These are phyloP conservation scores for Leptodirus hochenwartii DNA, from an alignment of 2,888 invertebrate species.

Conservation along the genomic window DNA sequence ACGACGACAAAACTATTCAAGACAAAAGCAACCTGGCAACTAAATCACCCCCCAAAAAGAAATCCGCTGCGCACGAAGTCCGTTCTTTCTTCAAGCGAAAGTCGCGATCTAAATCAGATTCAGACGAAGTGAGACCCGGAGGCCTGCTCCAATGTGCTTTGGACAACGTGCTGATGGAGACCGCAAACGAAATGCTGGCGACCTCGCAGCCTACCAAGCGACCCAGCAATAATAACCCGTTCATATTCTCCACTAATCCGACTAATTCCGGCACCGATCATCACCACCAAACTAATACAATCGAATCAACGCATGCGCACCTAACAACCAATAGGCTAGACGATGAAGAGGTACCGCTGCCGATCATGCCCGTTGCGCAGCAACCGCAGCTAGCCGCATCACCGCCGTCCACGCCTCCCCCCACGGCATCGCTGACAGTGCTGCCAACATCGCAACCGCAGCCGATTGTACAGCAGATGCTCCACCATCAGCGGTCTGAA, in stretches of 20 bases:
- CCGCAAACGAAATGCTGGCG: conserved; percentile 26
- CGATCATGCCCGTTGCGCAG: conserved; percentile 24
- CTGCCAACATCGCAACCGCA: conserved; percentile 7
- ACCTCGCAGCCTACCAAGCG: too few relatives aligned
- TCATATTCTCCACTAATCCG: too few relatives aligned
- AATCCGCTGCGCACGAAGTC: neutral
- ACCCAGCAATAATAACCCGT: too few relatives aligned
- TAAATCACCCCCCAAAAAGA: neutral
- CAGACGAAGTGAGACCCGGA: too few relatives aligned
- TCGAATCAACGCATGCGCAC: conserved; percentile 25
- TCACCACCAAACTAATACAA: too few relatives aligned
- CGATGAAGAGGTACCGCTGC: conserved; percentile 8
- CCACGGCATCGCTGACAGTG: conserved; percentile 10
- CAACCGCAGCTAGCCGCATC: conserved; percentile 19
- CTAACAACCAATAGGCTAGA: conserved; percentile 17
- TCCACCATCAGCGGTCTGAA: conserved; percentile 34
- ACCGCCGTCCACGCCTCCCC: conserved; percentile 9
- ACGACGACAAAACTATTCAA: too few relatives aligned
- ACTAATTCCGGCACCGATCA: too few relatives aligned
- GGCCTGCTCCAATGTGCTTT: conserved; percentile 34
- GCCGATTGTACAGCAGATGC: conserved; percentile 18
- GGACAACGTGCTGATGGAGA: conserved; percentile 37
- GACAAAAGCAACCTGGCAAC: neutral
- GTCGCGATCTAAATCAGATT: too few relatives aligned
- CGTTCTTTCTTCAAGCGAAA: too few relatives aligned